Base-by-base conservation (phyloP, 1,140 invertebrate genomes). In the Eriosoma lanigerum region DNA sequence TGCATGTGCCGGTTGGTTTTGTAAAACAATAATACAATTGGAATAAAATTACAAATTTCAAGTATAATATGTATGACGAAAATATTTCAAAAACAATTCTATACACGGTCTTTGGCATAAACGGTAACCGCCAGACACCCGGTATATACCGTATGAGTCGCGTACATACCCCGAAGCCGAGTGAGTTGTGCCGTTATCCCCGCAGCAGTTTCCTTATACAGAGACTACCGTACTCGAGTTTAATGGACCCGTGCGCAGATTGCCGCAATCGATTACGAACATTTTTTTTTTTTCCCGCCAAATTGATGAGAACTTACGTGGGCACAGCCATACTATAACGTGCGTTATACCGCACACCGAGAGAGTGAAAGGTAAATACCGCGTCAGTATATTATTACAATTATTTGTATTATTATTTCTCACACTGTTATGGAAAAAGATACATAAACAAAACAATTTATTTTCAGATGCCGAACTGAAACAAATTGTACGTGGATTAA, bases 201-300 rank as follows among this genome's bases (percentile, higher is more conserved):
- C 75, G 29, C 9, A 56, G 56, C 73, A 29, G 54, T 46, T 60
- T 10, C 56, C 56, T 60, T 62, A 60, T 78, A 76, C 32, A 60
- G 54, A 60, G 32, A 58, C 29, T 75, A 44, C 32, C 75, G 38
- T 48, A n/a, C 75, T 32, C 29, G 26, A 75, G 72, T 75, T 75
- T 58, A 75, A 38, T 29, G 72, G 50, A 60, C 29, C 21, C 56
- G 26, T 8, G 8, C 17, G 54, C 70, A 32, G 73, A 78, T 78
- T 78, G 75, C 54, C 24, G 56, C 75, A 78, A 78, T 78, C 75
- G 75, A 78, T 78, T 78, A 78, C 56, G 75, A 62, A 44, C 75
- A 24, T 26, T 78, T 50, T 38, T 44, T 44, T 75, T 58, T 75
- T 78, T 78, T 78, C 24, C 54, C 54, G 75, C 75, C 54, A 78